Percentiles rank a stretch among this genome's conserved stretches.
Evolutionary conservation across 2,797 vertebrate species (phyloP).

Genomic region (Tadarida brasiliensis): DNA sequence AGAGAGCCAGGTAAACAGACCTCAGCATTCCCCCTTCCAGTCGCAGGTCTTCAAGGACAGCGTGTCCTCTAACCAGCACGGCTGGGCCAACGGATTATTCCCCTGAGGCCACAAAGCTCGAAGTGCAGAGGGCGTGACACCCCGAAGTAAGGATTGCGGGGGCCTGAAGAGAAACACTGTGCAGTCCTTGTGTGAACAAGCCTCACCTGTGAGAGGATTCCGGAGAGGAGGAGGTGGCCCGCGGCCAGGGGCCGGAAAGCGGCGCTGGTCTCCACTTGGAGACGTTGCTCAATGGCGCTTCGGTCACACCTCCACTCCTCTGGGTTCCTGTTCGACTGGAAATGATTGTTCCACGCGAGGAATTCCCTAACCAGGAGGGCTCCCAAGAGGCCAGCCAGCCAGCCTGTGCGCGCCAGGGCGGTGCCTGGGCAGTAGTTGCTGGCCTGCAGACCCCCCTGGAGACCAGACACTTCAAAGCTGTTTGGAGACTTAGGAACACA

Average conservation of each 20-base stretch:
- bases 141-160: neutral
- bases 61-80: neutral
- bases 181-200: neutral
- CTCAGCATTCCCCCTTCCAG: neutral
- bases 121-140: neutral
- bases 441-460: neutral
- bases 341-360: neutral
- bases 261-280: fast-evolving
- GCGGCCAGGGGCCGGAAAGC: neutral
- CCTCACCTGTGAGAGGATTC: neutral
- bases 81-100: neutral
- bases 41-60: neutral
- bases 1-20: neutral
- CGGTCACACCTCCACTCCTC: neutral
- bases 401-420: neutral
- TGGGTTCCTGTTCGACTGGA: neutral
- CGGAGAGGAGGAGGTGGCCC: neutral
- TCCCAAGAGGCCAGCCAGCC: neutral
- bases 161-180: neutral
- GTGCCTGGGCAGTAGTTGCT: neutral
- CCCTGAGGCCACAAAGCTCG: neutral
- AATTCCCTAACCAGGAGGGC: neutral
- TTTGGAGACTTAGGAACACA: conserved; percentile 12
- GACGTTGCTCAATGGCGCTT: neutral
- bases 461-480: conserved; percentile 20